phyloP scores from a whole-genome alignment of 2,113 vertebrate species.

The Plecturocebus donacophilus region DNA sequence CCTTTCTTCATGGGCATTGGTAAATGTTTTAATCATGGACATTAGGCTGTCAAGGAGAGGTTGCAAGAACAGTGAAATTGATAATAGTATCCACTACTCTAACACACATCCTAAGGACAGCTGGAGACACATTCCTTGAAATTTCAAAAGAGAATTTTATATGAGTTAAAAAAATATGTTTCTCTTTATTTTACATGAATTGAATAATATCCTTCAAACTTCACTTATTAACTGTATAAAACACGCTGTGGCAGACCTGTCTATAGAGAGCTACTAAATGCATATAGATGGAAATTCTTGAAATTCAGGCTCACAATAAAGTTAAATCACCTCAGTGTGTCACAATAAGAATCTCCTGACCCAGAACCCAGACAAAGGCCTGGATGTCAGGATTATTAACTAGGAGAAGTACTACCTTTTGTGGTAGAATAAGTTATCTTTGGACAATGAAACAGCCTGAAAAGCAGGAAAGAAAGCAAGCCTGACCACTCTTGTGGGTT shows the following conservation, averaged over 20 bases:
- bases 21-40: not conserved
- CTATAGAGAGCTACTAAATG: not conserved
- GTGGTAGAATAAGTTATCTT: not conserved
- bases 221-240: conserved; percentile 3
- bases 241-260: not conserved
- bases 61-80: not conserved
- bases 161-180: not conserved
- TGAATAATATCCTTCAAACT: not conserved
- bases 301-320: not conserved
- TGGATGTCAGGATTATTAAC: not conserved
- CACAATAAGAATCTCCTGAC: not conserved
- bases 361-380: not conserved
- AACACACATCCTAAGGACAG: not conserved
- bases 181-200: not conserved
- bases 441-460: not conserved
- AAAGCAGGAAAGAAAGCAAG: not conserved
- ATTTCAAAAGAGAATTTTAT: not conserved
- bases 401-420: not conserved
- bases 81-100: not conserved
- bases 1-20: not conserved
- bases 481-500: not conserved
- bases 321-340: not conserved
- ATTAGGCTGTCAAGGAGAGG: not conserved
- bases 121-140: not conserved
- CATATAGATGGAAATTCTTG: not conserved